Evolutionary conservation across 1,140 invertebrate genomes (phyloP), one percentile per base, ranked within the genome.

Genomic region (Achroia grisella): DNA sequence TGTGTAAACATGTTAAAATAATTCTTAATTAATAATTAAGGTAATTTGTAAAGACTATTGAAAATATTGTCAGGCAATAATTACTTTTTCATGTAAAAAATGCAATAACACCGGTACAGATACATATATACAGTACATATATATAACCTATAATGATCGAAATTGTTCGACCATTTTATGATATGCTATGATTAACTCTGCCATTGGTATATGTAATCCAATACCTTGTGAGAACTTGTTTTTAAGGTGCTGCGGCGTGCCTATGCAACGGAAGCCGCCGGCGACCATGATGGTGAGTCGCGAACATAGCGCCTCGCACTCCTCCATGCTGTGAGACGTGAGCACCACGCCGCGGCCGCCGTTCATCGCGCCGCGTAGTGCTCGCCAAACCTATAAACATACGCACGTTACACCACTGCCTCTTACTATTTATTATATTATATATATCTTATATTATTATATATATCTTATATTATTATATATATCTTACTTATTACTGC

Each of bases 231-330:
- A 89, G 63, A 90, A 91, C 68, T 90, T 90, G 56, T 87, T 90
- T 60, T 93, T 93, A 31, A 93, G 71, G 62, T 93, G 91, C 75
- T 93, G 91, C 52, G 89, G 85, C 1, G 91, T 88, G 6, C 92
- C 92, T 44, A 94, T 77, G 52, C 92, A 93, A 53, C 89, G 89
- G 48, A 97, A 89, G 44, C 91, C 87, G 0, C 96, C 96, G 69
- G 91, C 92, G 1, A 96, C 94, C 95, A 97, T 97, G 34, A 97
- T 94, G 14, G 93, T 95, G 35, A 97, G 75, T 39, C 94, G 79
- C 15, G 93, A 93, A 65, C 95, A 97, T 2, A 97, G 86, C 10
- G 93, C 94, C 81, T 97, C 95, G 79, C 94, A 97, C 76, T 94
- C 93, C 76, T 94, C 93, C 93, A 94, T 94, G 65, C 92, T 94